Percentiles rank a stretch among this genome's conserved stretches.
phyloP scores from a whole-genome alignment of 2,888 invertebrate species.

The Aphodius sticticus region DNA sequence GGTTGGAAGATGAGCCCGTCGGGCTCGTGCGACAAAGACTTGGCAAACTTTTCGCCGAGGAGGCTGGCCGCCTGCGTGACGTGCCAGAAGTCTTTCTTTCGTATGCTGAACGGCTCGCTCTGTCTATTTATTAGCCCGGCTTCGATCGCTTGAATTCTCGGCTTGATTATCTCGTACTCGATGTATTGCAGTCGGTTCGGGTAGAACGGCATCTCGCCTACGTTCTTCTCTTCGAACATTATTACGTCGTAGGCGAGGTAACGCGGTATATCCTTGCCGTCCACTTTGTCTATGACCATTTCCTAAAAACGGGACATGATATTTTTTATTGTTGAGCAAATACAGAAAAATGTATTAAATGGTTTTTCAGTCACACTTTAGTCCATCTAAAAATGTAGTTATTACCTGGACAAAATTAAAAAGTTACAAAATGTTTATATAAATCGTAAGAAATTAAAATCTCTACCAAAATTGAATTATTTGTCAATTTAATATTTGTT shows the following conservation, averaged over 20 bases:
- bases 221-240: slow-evolving; percentile 78
- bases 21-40: slow-evolving; percentile 89
- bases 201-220: slow-evolving; percentile 79
- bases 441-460: too few relatives aligned
- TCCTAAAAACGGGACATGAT: slow-evolving; percentile 69
- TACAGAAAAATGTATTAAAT: neutral
- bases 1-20: slow-evolving; percentile 99
- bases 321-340: neutral
- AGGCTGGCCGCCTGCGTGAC: slow-evolving; percentile 74
- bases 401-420: slow-evolving; percentile 5
- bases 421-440: neutral
- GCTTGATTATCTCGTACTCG: slow-evolving; percentile 73
- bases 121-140: slow-evolving; percentile 77
- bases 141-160: slow-evolving; percentile 79
- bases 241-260: slow-evolving; percentile 96
- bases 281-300: slow-evolving; percentile 92
- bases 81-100: slow-evolving; percentile 93
- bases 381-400: neutral
- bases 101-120: slow-evolving; percentile 88
- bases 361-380: too few relatives aligned
- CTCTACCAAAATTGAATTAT: too few relatives aligned
- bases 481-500: too few relatives aligned
- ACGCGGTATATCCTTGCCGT: slow-evolving; percentile 79
- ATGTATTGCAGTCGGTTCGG: slow-evolving; percentile 81
- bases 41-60: slow-evolving; percentile 85